phyloP scores from a whole-genome alignment of 2,113 vertebrate genomes.

The Sphaerodactylus townsendi region DNA sequence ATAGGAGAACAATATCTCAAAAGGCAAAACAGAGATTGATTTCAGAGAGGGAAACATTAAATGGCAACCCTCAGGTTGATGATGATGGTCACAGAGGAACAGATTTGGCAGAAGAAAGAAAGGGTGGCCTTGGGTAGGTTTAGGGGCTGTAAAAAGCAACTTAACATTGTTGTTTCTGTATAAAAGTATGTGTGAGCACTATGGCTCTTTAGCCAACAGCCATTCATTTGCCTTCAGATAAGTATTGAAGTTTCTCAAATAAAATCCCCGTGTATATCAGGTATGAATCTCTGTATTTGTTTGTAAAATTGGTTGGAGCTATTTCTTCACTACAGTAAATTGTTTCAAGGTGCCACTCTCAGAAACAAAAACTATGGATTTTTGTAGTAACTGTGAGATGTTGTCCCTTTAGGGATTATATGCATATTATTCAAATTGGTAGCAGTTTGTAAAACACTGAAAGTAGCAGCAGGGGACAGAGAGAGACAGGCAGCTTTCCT shows the following conservation, averaged over 20 bases:
- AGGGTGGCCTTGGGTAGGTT: neutral
- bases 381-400: neutral
- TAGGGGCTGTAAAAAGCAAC: neutral
- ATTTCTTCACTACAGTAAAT: neutral
- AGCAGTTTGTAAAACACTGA: no score
- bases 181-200: neutral
- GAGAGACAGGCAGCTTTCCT: no score
- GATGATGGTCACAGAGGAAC: neutral
- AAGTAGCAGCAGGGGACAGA: no score
- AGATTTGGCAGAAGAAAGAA: neutral
- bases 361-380: neutral
- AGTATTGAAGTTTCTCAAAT: neutral
- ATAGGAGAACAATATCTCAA: neutral
- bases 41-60: neutral
- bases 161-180: neutral
- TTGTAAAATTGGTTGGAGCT: neutral
- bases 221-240: neutral
- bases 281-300: neutral
- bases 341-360: no score
- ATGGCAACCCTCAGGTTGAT: neutral
- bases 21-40: conserved; percentile 3
- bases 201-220: neutral
- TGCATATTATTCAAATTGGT: neutral
- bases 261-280: neutral
- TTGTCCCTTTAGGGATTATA: neutral